Base-by-base conservation (phyloP, 2,888 invertebrate genomes). In the Steinernema scapterisci region DNA sequence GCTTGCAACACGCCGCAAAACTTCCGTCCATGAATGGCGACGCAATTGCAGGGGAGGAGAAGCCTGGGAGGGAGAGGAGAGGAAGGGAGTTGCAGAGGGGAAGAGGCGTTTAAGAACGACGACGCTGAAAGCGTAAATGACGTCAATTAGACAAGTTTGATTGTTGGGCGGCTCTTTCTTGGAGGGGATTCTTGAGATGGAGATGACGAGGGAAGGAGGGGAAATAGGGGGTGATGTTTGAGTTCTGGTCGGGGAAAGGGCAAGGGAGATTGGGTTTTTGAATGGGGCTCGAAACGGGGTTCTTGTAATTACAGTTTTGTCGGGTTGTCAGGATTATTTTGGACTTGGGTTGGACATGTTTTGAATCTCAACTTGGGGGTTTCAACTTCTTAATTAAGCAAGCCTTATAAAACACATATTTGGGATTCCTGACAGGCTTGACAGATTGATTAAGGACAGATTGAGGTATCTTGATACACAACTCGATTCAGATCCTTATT, bases 71-170 rank as follows among this genome's bases (percentile, higher is more conserved):
- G 54, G 21, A 19, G 13, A 19, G 13, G 48, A 13, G 48, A 48
- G 48, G 21, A 16, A 16, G 19, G 54, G 54, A 21, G 21, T 23
- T 21, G 54, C 11, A 6, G 54, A 25, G 54, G 25, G 23, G 54
- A 27, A 27, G 48, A 48, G 48, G 48, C 16, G 48, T 38, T 38
- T 16, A 48, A 19, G 63, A 31, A 38, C 31, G 63, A 25, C 21
- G 54, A 44, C 3, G 63, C n/a, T 9, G 23, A 27, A 27, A 31
- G 63, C 27, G 63, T 16, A 63, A 63, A 63, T 63, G 63, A 63
- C 63, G 63, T 63, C 63, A 63, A 63, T 63, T 63, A 63, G 63
- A 21, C 27, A n/a, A 63, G 63, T 63, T 63, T 27, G 31, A 63
- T 31, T 63, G 21, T 63, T 63, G 48, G 3, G 38, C 38, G 19